Percentiles rank a stretch among this genome's conserved stretches.
These are phyloP conservation scores for Phengaris arion DNA, from an alignment of 2,888 invertebrate species.

Conservation along the genomic window DNA sequence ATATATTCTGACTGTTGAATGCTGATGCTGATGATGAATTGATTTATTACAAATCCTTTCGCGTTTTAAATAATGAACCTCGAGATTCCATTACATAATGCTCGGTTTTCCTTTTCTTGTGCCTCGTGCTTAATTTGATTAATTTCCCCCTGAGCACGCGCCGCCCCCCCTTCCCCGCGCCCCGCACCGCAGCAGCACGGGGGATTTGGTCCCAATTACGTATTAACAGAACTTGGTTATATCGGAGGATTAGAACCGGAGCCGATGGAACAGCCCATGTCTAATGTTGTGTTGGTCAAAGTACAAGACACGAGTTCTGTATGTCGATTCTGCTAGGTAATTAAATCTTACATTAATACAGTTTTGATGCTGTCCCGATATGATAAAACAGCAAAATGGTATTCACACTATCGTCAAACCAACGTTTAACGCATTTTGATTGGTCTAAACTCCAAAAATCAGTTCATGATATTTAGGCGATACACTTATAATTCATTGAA, in stretches of 20 bases:
- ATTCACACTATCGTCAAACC: too few species aligned
- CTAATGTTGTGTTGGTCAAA: too few species aligned
- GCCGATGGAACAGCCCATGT: constrained; percentile 28
- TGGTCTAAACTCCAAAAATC: too few species aligned
- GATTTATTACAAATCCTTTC: constrained; percentile 22
- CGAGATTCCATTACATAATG: constrained; percentile 29
- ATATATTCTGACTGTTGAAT: neutral
- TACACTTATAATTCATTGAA: too few species aligned
- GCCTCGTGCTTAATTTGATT: constrained; percentile 73
- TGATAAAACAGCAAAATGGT: too few species aligned
- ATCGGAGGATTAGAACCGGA: constrained; percentile 42
- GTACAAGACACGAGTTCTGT: too few species aligned
- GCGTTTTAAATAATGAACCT: constrained; percentile 22
- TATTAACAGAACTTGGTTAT: constrained; percentile 69
- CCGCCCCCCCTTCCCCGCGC: constrained; percentile 55
- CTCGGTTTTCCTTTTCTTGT: constrained; percentile 42
- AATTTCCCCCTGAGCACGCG: constrained; percentile 71
- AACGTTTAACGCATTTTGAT: too few species aligned
- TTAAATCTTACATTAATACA: too few species aligned
- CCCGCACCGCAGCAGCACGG: constrained; percentile 59
- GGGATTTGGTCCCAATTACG: constrained; percentile 76
- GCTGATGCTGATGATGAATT: neutral
- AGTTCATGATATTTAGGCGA: too few species aligned
- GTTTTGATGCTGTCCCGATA: too few species aligned
- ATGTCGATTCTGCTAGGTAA: too few species aligned